Evolutionary conservation across 2,888 invertebrate genomes (phyloP).

Genomic region (Eristalis tenax): DNA sequence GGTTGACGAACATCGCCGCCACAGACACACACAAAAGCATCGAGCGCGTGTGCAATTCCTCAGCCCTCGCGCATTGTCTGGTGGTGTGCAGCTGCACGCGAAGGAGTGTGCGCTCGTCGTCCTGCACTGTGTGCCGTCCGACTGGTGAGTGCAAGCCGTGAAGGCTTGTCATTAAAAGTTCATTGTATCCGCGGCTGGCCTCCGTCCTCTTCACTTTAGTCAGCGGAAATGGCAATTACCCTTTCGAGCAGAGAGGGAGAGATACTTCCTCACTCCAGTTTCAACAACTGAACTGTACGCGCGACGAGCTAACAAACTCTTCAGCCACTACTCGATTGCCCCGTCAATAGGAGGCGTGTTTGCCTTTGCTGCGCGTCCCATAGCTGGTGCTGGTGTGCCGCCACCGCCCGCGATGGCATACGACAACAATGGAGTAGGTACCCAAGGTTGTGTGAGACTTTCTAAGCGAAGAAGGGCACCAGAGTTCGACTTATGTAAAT

Average conservation of each 20-base stretch:
- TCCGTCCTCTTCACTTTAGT: not conserved
- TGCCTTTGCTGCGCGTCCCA: not conserved
- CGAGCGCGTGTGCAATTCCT: slow-evolving; percentile 6
- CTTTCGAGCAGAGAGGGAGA: slow-evolving; percentile 21
- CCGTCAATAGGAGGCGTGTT: slow-evolving; percentile 14
- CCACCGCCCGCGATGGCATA: not conserved
- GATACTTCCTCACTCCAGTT: slow-evolving; percentile 21
- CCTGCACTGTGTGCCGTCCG: not conserved
- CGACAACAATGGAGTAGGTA: slow-evolving; percentile 20
- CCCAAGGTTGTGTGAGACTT: slow-evolving; percentile 30
- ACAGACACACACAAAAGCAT: not conserved
- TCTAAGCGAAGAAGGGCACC: slow-evolving; percentile 24
- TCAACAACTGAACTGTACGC: not conserved
- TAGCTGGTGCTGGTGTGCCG: not conserved
- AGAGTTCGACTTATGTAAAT: slow-evolving; percentile 19
- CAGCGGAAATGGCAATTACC: slow-evolving; percentile 36
- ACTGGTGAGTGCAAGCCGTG: not conserved
- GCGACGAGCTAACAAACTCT: not conserved
- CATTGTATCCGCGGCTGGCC: slow-evolving; percentile 11
- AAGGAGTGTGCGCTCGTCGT: not conserved
- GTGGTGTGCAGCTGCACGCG: not conserved
- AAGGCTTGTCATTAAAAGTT: slow-evolving; percentile 22
- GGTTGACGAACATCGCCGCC: not conserved
- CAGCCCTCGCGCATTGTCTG: not conserved
- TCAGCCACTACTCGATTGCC: not conserved